Evolutionary conservation across 1,140 invertebrate genomes (phyloP).

Genomic region (Formica exsecta): DNA sequence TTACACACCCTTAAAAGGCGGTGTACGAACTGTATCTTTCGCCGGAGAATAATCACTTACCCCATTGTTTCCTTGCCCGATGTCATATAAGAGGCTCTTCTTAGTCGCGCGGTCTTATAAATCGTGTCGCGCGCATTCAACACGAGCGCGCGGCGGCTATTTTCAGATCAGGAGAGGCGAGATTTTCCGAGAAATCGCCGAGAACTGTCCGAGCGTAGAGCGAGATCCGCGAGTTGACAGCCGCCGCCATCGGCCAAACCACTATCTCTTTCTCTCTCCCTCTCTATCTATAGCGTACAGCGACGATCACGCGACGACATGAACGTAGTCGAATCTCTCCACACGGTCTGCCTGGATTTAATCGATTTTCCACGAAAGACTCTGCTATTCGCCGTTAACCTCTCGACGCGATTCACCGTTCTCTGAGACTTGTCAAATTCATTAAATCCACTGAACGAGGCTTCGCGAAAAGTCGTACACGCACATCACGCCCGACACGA

Average conservation of each 20-base stretch:
- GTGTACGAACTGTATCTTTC: slow-evolving; percentile 61
- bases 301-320: slow-evolving; percentile 76
- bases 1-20: slow-evolving; percentile 81
- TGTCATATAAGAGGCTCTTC: slow-evolving; percentile 82
- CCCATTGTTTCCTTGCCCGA: slow-evolving; percentile 85
- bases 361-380: slow-evolving; percentile 82
- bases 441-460: slow-evolving; percentile 25
- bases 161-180: neutral
- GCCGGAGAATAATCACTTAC: slow-evolving; percentile 77
- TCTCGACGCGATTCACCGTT: slow-evolving; percentile 17
- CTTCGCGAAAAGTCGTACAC: slow-evolving; percentile 38
- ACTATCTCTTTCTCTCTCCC: neutral
- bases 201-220: slow-evolving; percentile 60
- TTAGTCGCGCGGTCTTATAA: slow-evolving; percentile 78
- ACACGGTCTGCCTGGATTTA: slow-evolving; percentile 79
- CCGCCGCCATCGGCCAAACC: slow-evolving; percentile 81
- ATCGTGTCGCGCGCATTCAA: slow-evolving; percentile 63
- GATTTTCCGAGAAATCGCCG: slow-evolving; percentile 54
- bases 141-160: slow-evolving; percentile 40
- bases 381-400: slow-evolving; percentile 52
- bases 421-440: slow-evolving; percentile 14
- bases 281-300: slow-evolving; percentile 58
- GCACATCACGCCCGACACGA: neutral
- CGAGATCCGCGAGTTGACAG: slow-evolving; percentile 80
- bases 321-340: slow-evolving; percentile 79